Conservation (phyloP, 2,888 invertebrate genomes). For the Dione juno region DNA sequence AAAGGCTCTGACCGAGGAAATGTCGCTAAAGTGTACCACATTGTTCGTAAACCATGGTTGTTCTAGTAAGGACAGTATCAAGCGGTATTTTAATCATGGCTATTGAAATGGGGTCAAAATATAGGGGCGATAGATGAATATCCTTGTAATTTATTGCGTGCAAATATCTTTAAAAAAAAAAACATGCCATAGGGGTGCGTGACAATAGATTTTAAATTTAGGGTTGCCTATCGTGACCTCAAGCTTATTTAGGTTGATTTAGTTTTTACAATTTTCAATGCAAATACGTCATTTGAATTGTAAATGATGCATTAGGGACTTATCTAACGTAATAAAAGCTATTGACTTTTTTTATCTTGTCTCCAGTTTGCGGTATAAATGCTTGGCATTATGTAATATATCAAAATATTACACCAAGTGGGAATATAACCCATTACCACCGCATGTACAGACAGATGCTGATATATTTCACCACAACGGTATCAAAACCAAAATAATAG, state of each 20-base stretch:
- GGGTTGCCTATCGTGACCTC: slow-evolving; percentile 24
- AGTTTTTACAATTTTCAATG: neutral
- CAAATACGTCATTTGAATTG: neutral
- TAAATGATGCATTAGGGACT: neutral
- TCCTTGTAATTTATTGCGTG: slow-evolving; percentile 50
- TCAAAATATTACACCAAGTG: no score
- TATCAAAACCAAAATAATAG: no score
- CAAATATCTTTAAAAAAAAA: slow-evolving; percentile 42
- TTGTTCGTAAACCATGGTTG: neutral
- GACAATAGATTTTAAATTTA: slow-evolving; percentile 31
- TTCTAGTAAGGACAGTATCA: slow-evolving; percentile 23
- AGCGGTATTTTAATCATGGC: slow-evolving; percentile 39
- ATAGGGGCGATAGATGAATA: slow-evolving; percentile 47
- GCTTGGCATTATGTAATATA: no score
- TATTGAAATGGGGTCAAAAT: slow-evolving; percentile 39
- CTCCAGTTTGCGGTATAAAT: no score
- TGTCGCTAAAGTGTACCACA: neutral
- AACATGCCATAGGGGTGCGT: slow-evolving; percentile 24
- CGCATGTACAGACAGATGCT: no score
- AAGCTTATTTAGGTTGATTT: neutral
- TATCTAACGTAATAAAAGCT: neutral
- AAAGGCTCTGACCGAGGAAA: no score
- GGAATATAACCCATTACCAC: no score
- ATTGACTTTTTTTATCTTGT: neutral
- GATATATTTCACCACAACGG: no score